Percentiles rank a stretch among this genome's conserved stretches.
Conservation (phyloP, 2,797 vertebrate genomes). For the Micromesistius poutassou region DNA sequence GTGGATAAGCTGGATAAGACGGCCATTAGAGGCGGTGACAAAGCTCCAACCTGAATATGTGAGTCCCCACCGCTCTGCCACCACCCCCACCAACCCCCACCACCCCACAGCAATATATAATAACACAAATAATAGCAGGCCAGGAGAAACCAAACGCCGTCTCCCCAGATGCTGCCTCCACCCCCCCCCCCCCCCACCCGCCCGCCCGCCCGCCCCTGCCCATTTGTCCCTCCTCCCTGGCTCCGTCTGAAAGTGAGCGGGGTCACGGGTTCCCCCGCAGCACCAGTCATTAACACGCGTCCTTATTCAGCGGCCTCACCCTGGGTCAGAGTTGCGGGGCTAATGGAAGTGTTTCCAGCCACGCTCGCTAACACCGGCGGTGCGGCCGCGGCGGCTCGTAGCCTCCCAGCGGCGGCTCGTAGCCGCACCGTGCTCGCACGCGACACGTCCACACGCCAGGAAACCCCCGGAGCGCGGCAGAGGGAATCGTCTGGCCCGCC, state of each 20-base stretch:
- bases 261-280: slow-evolving; percentile 78
- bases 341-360: slow-evolving; percentile 80
- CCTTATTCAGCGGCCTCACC: slow-evolving; percentile 76
- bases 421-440: no score
- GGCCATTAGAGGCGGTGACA: slow-evolving; percentile 86
- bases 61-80: slow-evolving; percentile 80
- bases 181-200: slow-evolving; percentile 49
- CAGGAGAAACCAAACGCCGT: slow-evolving; percentile 56
- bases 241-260: slow-evolving; percentile 76
- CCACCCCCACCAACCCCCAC: slow-evolving; percentile 55
- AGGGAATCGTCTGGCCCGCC: slow-evolving; percentile 59
- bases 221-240: slow-evolving; percentile 59
- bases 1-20: slow-evolving; percentile 97
- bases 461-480: slow-evolving; percentile 66
- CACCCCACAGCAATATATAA: neutral
- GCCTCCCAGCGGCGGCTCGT: slow-evolving; percentile 26
- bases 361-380: slow-evolving; percentile 64
- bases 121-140: slow-evolving; percentile 45
- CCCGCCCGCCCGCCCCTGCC: slow-evolving; percentile 57
- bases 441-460: slow-evolving; percentile 15
- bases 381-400: slow-evolving; percentile 55
- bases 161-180: slow-evolving; percentile 44
- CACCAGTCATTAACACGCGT: slow-evolving; percentile 83
- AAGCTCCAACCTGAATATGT: slow-evolving; percentile 96
- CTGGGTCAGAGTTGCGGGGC: slow-evolving; percentile 66